Evolutionary conservation across 2,113 vertebrate species (phyloP), one percentile per base, ranked within the genome.

Genomic region (Muscicapa adusta): DNA sequence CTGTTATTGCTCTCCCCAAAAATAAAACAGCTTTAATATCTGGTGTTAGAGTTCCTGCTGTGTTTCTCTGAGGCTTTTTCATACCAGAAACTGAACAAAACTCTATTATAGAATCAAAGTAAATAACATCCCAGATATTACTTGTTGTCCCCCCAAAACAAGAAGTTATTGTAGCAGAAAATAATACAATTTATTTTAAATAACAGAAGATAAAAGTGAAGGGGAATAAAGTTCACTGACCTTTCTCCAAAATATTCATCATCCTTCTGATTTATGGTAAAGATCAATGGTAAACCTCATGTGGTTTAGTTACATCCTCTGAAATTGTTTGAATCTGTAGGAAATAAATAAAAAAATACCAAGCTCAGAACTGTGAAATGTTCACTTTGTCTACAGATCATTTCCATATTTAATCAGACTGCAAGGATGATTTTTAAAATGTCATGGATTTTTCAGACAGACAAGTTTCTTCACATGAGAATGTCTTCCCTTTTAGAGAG

Each of bases 41-140:
- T 71, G 67, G 9, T 78, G 76, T 73, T 85, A 88, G 34, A 60
- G 54, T 67, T 90, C 56, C 73, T 92, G 40, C 42, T 73, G 57
- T 78, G 74, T 86, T 94, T 78, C 85, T 94, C 91, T 81, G 76
- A 94, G 81, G 76, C 57, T 88, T 97, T 95, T 96, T 94, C 50
- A 85, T 87, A 77, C 22, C 31, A 89, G 56, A 94, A 89, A 90
- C 79, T 92, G 78, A 96, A 60, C 40, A 65, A 87, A 96, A 89
- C 25, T 86, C 67, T 56, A 66, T 96, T 94, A 96, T 45, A 56
- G 71, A 96, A 85, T 89, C 86, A 95, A 93, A 94, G 62, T 92
- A 95, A 97, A 96, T 96, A 95, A 92, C 93, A 87, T 66, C 56
- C 28, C 25, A 81, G 53, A 38, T 86, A 54, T 66, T 94, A 83